phyloP scores from a whole-genome alignment of 2,113 vertebrate genomes.

The Coturnix japonica region DNA sequence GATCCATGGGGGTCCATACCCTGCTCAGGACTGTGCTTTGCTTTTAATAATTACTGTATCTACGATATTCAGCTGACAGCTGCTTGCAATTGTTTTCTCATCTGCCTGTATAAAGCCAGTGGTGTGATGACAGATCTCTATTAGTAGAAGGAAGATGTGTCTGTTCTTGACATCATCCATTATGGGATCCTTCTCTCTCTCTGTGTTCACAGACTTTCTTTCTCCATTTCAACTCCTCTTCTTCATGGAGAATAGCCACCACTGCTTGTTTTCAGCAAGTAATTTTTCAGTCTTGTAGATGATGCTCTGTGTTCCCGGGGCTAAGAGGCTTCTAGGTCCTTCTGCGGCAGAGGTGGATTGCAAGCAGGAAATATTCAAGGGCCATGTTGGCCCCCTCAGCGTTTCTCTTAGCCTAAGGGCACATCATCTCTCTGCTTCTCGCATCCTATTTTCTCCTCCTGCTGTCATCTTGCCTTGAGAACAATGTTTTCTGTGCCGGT shows the following conservation, averaged over 20 bases:
- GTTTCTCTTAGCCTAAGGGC: neutral
- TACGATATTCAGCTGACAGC: neutral
- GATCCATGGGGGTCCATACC: neutral
- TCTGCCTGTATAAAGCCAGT: neutral
- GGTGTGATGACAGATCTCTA: neutral
- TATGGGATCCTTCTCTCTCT: neutral
- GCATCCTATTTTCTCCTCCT: constrained; percentile 33
- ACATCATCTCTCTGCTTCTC: constrained; percentile 3
- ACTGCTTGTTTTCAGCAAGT: neutral
- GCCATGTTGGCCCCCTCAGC: neutral
- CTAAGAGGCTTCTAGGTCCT: neutral
- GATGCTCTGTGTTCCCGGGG: neutral
- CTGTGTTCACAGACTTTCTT: neutral
- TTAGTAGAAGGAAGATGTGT: neutral
- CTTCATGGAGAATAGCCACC: neutral
- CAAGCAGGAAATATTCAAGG: constrained; percentile 4
- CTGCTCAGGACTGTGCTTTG: neutral
- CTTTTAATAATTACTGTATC: neutral
- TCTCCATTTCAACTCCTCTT: neutral
- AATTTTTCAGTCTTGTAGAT: neutral
- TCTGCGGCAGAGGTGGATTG: neutral
- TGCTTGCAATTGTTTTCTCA: neutral
- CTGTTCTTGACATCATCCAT: neutral
- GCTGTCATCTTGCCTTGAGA: constrained; percentile 64
- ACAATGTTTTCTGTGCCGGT: constrained; percentile 25